Percentiles rank a stretch among this genome's conserved stretches.
phyloP scores from a whole-genome alignment of 2,797 vertebrate species.

The Gallinago solitaria region DNA sequence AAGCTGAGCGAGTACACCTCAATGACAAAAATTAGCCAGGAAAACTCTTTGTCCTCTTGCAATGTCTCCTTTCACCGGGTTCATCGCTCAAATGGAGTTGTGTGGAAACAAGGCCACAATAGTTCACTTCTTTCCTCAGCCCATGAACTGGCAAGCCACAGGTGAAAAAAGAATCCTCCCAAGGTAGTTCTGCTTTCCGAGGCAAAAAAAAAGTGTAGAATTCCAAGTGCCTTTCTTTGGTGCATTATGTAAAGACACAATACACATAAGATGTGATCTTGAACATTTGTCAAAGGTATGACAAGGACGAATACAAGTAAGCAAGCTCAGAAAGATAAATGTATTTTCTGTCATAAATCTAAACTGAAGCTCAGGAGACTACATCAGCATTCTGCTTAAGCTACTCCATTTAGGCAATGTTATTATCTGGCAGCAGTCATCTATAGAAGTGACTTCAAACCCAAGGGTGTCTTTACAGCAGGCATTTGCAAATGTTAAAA shows the following conservation, averaged over 20 bases:
- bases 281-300: not conserved
- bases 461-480: not conserved
- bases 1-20: not conserved
- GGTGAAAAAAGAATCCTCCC: not conserved
- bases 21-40: not conserved
- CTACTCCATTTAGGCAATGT: not conserved
- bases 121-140: not conserved
- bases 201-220: not conserved
- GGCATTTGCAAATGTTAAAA: not conserved
- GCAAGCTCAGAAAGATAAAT: not conserved
- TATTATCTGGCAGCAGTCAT: not conserved
- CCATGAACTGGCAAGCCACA: not conserved
- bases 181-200: not conserved
- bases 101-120: not conserved
- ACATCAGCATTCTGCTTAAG: not conserved
- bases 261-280: not conserved
- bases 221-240: not conserved
- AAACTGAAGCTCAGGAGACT: not conserved
- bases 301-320: not conserved
- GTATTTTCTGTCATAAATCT: not conserved
- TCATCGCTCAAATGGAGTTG: not conserved
- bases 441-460: not conserved
- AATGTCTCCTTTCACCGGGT: not conserved
- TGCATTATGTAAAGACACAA: not conserved
- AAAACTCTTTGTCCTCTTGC: not conserved